These are phyloP conservation scores for Limnephilus lunatus DNA, from an alignment of 2,888 invertebrate genomes.

Conservation along the genomic window DNA sequence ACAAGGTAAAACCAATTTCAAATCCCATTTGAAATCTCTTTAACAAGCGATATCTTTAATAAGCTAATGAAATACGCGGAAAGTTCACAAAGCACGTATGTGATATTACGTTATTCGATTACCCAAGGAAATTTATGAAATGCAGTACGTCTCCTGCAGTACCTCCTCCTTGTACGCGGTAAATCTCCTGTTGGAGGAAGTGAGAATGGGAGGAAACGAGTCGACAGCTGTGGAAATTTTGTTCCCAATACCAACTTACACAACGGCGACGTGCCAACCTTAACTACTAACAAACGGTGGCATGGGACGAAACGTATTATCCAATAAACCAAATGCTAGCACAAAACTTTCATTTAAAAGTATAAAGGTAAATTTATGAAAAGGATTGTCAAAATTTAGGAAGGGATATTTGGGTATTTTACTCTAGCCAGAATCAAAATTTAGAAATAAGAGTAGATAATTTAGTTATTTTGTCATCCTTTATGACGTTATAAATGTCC, in stretches of 20 bases:
- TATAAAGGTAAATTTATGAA: background rate
- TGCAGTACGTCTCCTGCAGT: background rate
- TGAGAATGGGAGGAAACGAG: background rate
- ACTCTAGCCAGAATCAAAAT: background rate
- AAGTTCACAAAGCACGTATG: background rate
- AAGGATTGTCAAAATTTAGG: background rate
- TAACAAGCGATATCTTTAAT: background rate
- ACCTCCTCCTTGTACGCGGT: background rate
- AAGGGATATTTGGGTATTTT: background rate
- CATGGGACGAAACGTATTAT: background rate
- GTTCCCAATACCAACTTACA: background rate
- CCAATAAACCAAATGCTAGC: background rate
- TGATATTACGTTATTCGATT: background rate
- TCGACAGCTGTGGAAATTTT: constrained; percentile 10
- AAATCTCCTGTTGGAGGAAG: background rate
- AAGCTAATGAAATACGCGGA: background rate
- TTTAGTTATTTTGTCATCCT: background rate
- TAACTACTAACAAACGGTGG: background rate
- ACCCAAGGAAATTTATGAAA: background rate
- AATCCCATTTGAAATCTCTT: background rate
- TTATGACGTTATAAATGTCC: background rate
- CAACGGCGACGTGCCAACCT: background rate
- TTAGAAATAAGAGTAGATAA: background rate
- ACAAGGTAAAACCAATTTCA: too few species aligned
- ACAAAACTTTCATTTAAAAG: background rate